Evolutionary conservation across 2,888 invertebrate species (phyloP), one percentile per base, ranked within the genome.

Genomic region (Erannis defoliaria): DNA sequence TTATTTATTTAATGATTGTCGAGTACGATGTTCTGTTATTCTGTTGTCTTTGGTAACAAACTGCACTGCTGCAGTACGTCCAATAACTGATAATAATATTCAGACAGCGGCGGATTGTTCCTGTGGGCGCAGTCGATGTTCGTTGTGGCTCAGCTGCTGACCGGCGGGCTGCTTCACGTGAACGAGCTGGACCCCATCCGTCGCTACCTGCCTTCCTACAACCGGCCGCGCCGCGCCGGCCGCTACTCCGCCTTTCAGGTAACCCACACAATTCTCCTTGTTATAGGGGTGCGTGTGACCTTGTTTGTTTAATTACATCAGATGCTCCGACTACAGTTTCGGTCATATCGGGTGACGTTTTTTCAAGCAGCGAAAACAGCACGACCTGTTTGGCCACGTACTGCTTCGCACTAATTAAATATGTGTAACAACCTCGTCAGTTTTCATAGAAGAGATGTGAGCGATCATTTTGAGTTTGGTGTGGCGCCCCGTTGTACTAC

Each of bases 171-270:
- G 64, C 92, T 99, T 55, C 97, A 98, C 82, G 96, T 98, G 33
- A 98, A 98, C 80, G 99, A 99, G 89, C 90, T 99, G 65, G 99
- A 99, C 89, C 98, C 99, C 0, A 97, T 99, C 70, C 94, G 99
- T 48, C 95, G 99, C 31, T 98, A 99, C 88, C 93, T 99, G 73
- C 99, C 99, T 0, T 99, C 99, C 0, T 98, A 98, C 84, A 99
- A 98, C 85, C 94, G 99, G 46, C 99, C 99, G 0, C 94, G 98
- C 37, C 96, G 96, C 77, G 98, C 97, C 51, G 98, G 98, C 43
- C 94, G 99, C 66, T 99, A 99, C 89, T 99, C 99, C 0, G 98
- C 99, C 21, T 99, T 99, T 92, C 99, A 99, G 96, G 99, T 92
- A 58, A 45, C 29, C 9, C 1, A 9, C 14, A n/a, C 14, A 29